A percentile compares a stretch with the other conserved stretches of the same genome.
Evolutionary conservation across 2,113 vertebrate genomes (phyloP).

Genomic region (human): DNA sequence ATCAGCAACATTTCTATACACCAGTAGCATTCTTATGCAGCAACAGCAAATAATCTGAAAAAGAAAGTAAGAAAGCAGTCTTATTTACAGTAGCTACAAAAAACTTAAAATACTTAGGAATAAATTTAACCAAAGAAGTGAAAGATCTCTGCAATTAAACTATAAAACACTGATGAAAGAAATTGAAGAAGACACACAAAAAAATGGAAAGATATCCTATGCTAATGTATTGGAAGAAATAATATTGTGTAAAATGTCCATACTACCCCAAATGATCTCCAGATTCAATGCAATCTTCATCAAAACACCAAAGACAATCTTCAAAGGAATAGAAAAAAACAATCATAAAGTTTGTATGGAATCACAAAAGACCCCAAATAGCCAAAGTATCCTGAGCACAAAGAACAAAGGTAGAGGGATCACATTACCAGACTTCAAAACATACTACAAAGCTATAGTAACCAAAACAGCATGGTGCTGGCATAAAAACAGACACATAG

Average conservation of each 20-base stretch:
- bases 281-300: neutral
- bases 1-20: neutral
- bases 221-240: neutral
- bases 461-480: neutral
- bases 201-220: neutral
- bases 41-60: neutral
- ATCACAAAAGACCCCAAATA: neutral
- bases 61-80: neutral
- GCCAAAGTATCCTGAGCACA: neutral
- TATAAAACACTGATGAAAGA: neutral
- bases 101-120: neutral
- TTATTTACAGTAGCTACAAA: neutral
- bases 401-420: neutral
- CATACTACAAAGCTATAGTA: neutral
- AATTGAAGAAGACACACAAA: neutral
- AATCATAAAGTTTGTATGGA: neutral
- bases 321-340: neutral
- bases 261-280: neutral
- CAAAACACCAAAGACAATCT: neutral
- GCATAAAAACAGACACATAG: neutral
- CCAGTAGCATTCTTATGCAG: neutral
- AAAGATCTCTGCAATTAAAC: neutral
- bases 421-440: neutral
- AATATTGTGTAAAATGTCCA: neutral
- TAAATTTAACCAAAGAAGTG: neutral